Evolutionary conservation across 2,888 invertebrate genomes (phyloP).

Genomic region (Saturnia japonica): DNA sequence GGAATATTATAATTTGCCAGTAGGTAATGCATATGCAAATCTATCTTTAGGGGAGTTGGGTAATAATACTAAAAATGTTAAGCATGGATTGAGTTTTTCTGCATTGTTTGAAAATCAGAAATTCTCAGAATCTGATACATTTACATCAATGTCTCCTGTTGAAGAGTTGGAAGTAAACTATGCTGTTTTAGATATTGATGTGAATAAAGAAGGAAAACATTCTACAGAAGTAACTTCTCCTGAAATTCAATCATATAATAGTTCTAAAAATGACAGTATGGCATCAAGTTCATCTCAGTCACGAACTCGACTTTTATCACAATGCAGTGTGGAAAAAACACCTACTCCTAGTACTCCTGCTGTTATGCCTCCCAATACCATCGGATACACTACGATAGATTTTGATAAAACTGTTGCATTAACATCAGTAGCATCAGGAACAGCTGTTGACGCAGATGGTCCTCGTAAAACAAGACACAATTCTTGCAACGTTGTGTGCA

Average conservation of each 20-base stretch:
- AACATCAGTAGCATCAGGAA: constrained; percentile 88
- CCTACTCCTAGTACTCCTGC: constrained; percentile 34
- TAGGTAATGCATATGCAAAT: constrained; percentile 71
- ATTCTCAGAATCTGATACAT: constrained; percentile 72
- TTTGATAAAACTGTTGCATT: constrained; percentile 96
- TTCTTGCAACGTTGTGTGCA: constrained; percentile 84
- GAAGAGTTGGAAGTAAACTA: constrained; percentile 85
- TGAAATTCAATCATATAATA: constrained; percentile 58
- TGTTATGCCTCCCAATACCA: constrained; percentile 83
- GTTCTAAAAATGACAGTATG: constrained; percentile 60
- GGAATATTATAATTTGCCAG: constrained; percentile 66
- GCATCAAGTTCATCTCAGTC: constrained; percentile 57
- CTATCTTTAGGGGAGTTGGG: constrained; percentile 63
- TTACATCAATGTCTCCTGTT: constrained; percentile 67
- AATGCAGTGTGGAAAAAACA: constrained; percentile 61
- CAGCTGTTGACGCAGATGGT: constrained; percentile 87
- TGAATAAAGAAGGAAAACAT: constrained; percentile 65
- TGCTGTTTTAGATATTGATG: constrained; percentile 89
- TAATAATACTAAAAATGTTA: constrained; percentile 55
- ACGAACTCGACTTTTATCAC: constrained; percentile 59
- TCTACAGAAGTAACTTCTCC: constrained; percentile 55
- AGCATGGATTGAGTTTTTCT: constrained; percentile 47
- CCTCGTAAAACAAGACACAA: constrained; percentile 91
- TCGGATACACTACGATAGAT: constrained; percentile 95
- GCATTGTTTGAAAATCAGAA: constrained; percentile 56